Evolutionary conservation across 2,113 vertebrate genomes (phyloP), one percentile per base, ranked within the genome.

Genomic region (Tonatia bakeri): DNA sequence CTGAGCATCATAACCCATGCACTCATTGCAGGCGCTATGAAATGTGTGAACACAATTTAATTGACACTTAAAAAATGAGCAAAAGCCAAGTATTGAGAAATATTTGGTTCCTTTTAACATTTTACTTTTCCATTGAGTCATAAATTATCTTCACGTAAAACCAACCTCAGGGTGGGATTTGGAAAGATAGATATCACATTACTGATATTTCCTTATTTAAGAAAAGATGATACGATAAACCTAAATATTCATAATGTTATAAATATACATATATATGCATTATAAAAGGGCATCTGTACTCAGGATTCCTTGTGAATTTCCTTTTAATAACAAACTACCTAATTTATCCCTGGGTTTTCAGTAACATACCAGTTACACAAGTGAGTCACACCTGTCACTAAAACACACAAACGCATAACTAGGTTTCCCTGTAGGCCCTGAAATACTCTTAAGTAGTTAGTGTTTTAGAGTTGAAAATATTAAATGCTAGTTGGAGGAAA

Each of bases 391-490:
- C 36, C 65, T 54, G 26, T 94, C 92, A 59, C 84, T 92, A 77
- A 76, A 87, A 85, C 14, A 50, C 67, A 12, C 36, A 85, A 59
- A 82, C 36, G n/a, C 7, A 28, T 83, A 69, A 47, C 54, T 89
- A 86, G 85, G 19, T 91, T 96, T 94, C 45, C 28, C 4, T 81
- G 5, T 40, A 87, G 40, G 22, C 20, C 43, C 9, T 45, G 33
- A 94, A 70, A 40, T 15, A 73, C 26, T 79, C 20, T 28, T 67
- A 72, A 91, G 36, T 92, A 90, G 69, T 92, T 64, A 36, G 16
- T 64, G 61, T 82, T 95, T 96, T 96, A 80, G 14, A 90, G 84
- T 94, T 94, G 14, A 90, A 93, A 90, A 82, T 84, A 86, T 75
- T 89, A 79, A 90, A n/a, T 86, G 64, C 22, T 85, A 26, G 3